Base-by-base conservation (phyloP, 2,797 vertebrate species). In the Poecilia gillii region DNA sequence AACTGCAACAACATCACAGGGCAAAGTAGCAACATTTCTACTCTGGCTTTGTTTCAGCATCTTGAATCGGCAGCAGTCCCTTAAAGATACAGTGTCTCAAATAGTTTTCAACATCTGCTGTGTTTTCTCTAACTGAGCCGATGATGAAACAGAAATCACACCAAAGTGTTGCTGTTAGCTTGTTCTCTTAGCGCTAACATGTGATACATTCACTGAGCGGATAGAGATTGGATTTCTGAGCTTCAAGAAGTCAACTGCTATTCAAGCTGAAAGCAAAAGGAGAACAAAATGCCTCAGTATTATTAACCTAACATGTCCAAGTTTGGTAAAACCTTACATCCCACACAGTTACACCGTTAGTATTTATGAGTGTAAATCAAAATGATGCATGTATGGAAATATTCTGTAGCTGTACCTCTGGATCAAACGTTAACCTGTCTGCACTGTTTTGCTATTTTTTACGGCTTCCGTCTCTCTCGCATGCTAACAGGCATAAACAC, bases 401-500 rank as follows among this genome's bases (percentile, higher is more conserved):
- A 70, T 70, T 43, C 4, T 14, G 23, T n/a, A n/a, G 25, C 39
- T 70, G 20, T 0, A 43, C 11, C 39, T 68, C 64, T 41, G 36
- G 36, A 43, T 2, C 1, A 28, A 66, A 51, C 39, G n/a, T 31
- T 11, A 18, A 1, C 13, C 39, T 23, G 16, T 59, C 53, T 59
- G 12, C n/a, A 23, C 20, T 13, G 9, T n/a, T 33, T 28, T 39
- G 28, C 18, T 59, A 9, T 76, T 59, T 18, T 18, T 28, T n/a
- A 68, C 20, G 9, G 68, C 20, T 49, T 76, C 36, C n/a, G 31
- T 46, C 43, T 13, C 39, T 11, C 59, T 77, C 62, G 28, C 70
- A 83, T 23, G 71, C 25, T 18, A 72, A 83, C 75, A 84, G 53
- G 12, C 77, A 81, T 84, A 86, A 91, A 76, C 78, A 86, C 74